phyloP scores from a whole-genome alignment of 2,797 vertebrate species.

The Xiphophorus birchmanni region DNA sequence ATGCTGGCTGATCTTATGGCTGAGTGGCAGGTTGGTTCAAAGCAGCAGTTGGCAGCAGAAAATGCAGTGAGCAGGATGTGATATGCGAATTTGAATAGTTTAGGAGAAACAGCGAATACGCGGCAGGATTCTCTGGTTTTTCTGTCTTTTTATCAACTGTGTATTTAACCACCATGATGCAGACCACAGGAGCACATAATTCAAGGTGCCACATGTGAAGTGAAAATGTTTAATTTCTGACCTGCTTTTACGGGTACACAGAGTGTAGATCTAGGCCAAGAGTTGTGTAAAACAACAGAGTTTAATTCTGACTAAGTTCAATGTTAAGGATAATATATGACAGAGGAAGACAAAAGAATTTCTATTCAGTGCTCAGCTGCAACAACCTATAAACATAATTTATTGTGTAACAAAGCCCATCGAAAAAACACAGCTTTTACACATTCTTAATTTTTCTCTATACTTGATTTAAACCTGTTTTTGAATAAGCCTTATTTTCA shows the following conservation, averaged over 20 bases:
- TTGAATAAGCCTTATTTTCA: not conserved
- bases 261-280: conserved; percentile 28
- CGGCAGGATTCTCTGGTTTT: conserved; percentile 44
- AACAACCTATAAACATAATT: not conserved
- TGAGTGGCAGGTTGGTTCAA: conserved; percentile 74
- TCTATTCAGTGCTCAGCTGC: not conserved
- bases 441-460: not conserved
- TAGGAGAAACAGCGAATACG: conserved; percentile 57
- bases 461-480: not conserved
- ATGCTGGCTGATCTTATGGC: conserved; percentile 63
- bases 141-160: conserved; percentile 37
- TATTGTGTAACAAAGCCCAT: not conserved
- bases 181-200: conserved; percentile 49
- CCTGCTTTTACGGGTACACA: conserved; percentile 43
- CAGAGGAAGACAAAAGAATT: not conserved
- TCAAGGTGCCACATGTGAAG: conserved; percentile 28
- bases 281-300: conserved; percentile 27
- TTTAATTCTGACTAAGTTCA: conserved; percentile 18
- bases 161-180: conserved; percentile 56
- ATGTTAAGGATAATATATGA: not conserved
- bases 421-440: not conserved
- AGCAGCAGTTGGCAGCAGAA: conserved; percentile 56
- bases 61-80: conserved; percentile 57
- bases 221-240: conserved; percentile 47
- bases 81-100: conserved; percentile 73